phyloP scores from a whole-genome alignment of 2,888 invertebrate genomes.

The Molorchus minor region DNA sequence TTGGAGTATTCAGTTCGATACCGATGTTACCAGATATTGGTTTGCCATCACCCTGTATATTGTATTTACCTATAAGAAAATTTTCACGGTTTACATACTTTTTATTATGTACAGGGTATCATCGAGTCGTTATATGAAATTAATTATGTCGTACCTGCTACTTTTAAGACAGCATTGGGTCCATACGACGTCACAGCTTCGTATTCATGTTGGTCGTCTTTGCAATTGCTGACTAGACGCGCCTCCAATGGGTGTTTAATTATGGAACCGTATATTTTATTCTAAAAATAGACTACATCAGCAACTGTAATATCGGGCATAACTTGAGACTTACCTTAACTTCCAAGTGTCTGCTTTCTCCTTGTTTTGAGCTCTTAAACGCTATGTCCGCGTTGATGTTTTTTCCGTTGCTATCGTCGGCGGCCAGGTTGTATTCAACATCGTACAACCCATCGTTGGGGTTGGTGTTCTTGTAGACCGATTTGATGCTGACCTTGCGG shows the following conservation, averaged over 20 bases:
- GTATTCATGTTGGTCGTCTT: conserved; percentile 40
- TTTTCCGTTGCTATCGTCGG: conserved; percentile 64
- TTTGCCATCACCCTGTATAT: conserved; percentile 56
- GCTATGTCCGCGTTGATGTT: conserved; percentile 59
- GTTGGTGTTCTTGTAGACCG: conserved; percentile 61
- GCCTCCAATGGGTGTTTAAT: conserved; percentile 57
- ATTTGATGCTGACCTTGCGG: conserved; percentile 59
- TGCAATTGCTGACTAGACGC: conserved; percentile 43
- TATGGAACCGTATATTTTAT: conserved; percentile 57
- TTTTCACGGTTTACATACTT: too few species aligned
- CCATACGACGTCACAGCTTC: conserved; percentile 45
- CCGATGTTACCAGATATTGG: conserved; percentile 64
- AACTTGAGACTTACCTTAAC: conserved; percentile 40
- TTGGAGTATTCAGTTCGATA: conserved; percentile 66
- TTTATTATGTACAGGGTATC: neutral
- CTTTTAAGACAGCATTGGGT: conserved; percentile 50
- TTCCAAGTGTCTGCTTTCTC: conserved; percentile 27
- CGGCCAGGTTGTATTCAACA: conserved; percentile 58
- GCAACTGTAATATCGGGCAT: neutral
- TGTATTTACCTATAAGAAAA: conserved; percentile 57
- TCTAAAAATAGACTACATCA: conserved; percentile 26
- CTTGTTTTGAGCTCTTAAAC: conserved; percentile 57
- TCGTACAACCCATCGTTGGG: conserved; percentile 61
- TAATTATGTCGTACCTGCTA: conserved; percentile 15
- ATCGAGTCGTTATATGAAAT: neutral